Evolutionary conservation across 2,888 invertebrate genomes (phyloP), one percentile per base, ranked within the genome.

Genomic region (Chesias legatella): DNA sequence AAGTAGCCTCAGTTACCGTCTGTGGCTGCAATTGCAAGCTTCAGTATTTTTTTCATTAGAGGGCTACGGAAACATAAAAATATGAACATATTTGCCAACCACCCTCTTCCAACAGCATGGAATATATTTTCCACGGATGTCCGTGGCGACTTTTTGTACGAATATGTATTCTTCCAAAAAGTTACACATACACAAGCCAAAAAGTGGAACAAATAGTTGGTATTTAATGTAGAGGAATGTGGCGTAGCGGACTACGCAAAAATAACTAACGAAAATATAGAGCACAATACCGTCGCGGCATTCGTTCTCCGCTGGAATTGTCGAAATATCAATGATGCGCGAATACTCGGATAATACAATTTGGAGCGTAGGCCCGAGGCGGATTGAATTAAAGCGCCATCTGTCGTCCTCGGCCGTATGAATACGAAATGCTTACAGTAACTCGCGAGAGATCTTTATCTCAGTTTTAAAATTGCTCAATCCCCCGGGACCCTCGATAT

Each of bases 251-350:
- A 60, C 60, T 63, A 58, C 62, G 60, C 56, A 56, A 47, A 62
- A 51, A 52, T 53, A 55, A 52, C 52, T 33, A 30, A 30, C 32
- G 38, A 53, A 46, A 50, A 53, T 51, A 54, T 43, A 42, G 56
- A 56, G 52, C 60, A 66, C 62, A 66, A 67, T 60, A 56, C 55
- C 42, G 40, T 38, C 56, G 49, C 59, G 60, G 53, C 48, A 48
- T 55, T 64, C 70, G 70, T 68, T 72, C 73, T 75, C 70, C 64
- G 58, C 57, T 67, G 53, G 73, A 83, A 79, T 79, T 74, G 81
- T 80, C 79, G 79, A 86, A 88, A 89, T 86, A 84, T 86, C 88
- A 85, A 83, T 85, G 88, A 88, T 84, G 85, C 85, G 83, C 80
- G 88, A 85, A 85, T 80, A 76, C 79, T 78, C 72, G 68, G 70